phyloP scores from a whole-genome alignment of 2,797 vertebrate genomes.

The Lacerta agilis region DNA sequence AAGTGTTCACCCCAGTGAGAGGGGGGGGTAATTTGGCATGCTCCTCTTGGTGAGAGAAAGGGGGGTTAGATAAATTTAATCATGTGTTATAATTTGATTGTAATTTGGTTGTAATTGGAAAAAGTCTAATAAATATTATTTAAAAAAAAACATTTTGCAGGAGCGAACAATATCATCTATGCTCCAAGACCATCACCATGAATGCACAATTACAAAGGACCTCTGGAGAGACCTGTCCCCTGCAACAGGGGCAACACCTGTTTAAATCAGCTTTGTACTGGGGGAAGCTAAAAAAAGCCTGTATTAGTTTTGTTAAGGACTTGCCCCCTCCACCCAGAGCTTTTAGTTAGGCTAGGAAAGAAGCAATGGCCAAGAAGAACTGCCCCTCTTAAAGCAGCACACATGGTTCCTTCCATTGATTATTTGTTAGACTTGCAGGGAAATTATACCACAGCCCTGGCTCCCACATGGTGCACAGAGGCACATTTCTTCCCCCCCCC shows the following conservation, averaged over 20 bases:
- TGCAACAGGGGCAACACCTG: not conserved
- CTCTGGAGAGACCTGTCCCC: too few relatives aligned
- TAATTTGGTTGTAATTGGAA: too few relatives aligned
- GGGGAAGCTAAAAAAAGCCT: not conserved
- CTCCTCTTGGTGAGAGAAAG: too few relatives aligned
- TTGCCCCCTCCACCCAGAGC: conserved; percentile 2
- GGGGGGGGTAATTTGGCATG: too few relatives aligned
- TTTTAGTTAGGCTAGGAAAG: conserved; percentile 42
- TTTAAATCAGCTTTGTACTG: not conserved
- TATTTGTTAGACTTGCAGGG: conserved; percentile 58
- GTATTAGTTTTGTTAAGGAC: not conserved
- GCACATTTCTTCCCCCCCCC: conserved; percentile 1
- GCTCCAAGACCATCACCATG: too few relatives aligned
- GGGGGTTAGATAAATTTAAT: too few relatives aligned
- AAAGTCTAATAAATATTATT: too few relatives aligned
- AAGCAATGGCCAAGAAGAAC: conserved; percentile 57
- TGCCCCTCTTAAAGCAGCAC: conserved; percentile 32
- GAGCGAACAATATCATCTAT: too few relatives aligned
- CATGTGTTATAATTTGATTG: too few relatives aligned
- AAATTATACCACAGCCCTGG: conserved; percentile 59
- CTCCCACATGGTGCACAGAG: conserved; percentile 40
- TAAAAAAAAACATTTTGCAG: too few relatives aligned
- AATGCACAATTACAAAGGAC: too few relatives aligned
- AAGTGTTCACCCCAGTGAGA: too few relatives aligned
- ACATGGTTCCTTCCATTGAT: conserved; percentile 51